Conservation (phyloP, 2,888 invertebrate genomes). For the Sarcophaga variegata region DNA sequence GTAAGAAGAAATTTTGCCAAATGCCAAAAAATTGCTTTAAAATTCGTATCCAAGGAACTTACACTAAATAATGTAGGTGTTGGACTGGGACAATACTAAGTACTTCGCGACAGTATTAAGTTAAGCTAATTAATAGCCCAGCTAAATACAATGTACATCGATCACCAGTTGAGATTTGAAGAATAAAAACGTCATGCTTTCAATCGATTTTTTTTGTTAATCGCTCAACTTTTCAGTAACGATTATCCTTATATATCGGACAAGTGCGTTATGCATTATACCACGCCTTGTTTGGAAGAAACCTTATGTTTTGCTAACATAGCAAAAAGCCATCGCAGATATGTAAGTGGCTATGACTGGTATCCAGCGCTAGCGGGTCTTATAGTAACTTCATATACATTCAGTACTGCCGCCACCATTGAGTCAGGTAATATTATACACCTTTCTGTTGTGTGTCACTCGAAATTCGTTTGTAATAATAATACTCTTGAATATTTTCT, state of each 20-base stretch:
- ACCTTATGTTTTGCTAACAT: conserved; percentile 86
- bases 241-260: conserved; percentile 79
- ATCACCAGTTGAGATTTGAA: no score
- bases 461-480: neutral
- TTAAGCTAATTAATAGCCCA: no score
- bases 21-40: no score
- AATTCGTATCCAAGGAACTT: no score
- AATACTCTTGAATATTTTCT: neutral
- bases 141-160: no score
- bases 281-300: conserved; percentile 78
- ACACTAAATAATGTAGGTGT: no score
- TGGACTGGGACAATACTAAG: no score
- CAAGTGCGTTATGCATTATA: conserved; percentile 75
- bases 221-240: conserved; percentile 73
- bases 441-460: no score
- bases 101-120: no score
- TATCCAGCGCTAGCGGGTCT: conserved; percentile 88
- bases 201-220: neutral
- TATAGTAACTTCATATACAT: conserved; percentile 86
- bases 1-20: no score
- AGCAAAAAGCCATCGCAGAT: conserved; percentile 85
- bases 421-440: conserved; percentile 71
- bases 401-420: conserved; percentile 82
- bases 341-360: conserved; percentile 86
- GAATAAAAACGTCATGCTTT: no score